Percentiles rank a stretch among this genome's conserved stretches.
phyloP scores from a whole-genome alignment of 2,888 invertebrate species.

The Chaetoderma sp. region DNA sequence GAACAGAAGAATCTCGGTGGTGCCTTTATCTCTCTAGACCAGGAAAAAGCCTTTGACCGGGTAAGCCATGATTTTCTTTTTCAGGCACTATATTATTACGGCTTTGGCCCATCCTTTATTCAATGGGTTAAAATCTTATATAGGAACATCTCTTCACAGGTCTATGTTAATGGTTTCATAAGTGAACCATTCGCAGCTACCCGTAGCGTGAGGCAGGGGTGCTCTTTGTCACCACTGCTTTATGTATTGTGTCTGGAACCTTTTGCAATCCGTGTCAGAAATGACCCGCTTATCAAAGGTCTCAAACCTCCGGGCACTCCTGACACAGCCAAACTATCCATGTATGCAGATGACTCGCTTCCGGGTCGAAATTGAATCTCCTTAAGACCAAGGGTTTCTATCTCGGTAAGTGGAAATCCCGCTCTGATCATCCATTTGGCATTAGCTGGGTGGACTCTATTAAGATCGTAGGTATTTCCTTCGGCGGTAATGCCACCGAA shows the following conservation, averaged over 20 bases:
- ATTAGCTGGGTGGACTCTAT: background rate
- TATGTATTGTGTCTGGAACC: conserved; percentile 6
- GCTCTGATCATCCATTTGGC: conserved; percentile 32
- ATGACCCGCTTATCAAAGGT: conserved; percentile 12
- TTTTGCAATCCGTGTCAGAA: background rate
- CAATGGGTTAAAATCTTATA: conserved; percentile 40
- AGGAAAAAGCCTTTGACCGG: conserved; percentile 44
- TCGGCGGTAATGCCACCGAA: background rate
- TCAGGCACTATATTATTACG: conserved; percentile 32
- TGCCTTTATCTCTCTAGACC: conserved; percentile 39
- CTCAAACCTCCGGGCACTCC: conserved; percentile 13
- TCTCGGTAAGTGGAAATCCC: conserved; percentile 34
- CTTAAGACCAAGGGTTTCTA: conserved; percentile 31
- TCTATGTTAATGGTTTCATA: background rate
- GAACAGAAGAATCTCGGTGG: conserved; percentile 34
- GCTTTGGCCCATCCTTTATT: conserved; percentile 37
- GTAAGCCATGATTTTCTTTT: conserved; percentile 38
- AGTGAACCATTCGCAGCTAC: background rate
- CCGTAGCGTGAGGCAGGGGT: conserved; percentile 1
- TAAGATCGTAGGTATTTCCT: conserved; percentile 2
- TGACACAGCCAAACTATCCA: conserved; percentile 6
- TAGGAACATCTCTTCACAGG: background rate
- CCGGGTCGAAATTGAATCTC: conserved; percentile 33
- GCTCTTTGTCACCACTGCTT: background rate
- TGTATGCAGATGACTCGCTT: conserved; percentile 25